Conservation (phyloP, 2,888 invertebrate species). For the Lagria hirta region DNA sequence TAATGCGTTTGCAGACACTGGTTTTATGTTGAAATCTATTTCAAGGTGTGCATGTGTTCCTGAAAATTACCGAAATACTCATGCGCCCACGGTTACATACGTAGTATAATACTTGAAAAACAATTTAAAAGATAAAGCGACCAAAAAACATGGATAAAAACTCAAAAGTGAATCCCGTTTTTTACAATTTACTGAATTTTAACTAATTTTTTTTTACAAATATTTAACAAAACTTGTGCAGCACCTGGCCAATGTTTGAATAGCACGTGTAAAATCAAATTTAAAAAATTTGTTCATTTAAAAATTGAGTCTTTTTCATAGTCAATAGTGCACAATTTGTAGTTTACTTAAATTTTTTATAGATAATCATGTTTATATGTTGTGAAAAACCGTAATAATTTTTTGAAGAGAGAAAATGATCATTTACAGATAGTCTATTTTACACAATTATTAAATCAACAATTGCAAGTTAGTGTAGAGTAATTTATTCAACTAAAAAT, state of each 20-base stretch:
- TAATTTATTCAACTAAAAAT: no score
- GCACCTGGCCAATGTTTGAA: constrained; percentile 10
- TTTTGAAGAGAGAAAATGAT: no score
- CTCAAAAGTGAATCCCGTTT: constrained; percentile 3
- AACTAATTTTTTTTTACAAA: constrained; percentile 9
- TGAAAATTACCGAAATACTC: constrained; percentile 36
- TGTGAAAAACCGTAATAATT: no score
- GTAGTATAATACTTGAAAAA: constrained; percentile 17
- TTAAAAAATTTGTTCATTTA: no score
- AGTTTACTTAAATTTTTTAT: no score
- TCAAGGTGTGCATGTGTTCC: constrained; percentile 40
- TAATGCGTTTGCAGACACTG: constrained; percentile 28
- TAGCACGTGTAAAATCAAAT: no score
- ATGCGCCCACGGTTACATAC: constrained; percentile 26
- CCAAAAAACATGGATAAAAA: constrained; percentile 13
- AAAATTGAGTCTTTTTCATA: no score
- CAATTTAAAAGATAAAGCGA: constrained; percentile 17
- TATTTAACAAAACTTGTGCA: constrained; percentile 4
- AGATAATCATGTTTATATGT: no score
- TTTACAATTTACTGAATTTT: constrained; percentile 4
- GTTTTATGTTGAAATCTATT: constrained; percentile 33
- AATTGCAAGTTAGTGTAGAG: no score
- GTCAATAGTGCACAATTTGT: no score
- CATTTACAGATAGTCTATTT: no score
- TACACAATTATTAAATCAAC: no score